Conservation (phyloP, 2,888 invertebrate genomes). For the Agriotes lineatus region DNA sequence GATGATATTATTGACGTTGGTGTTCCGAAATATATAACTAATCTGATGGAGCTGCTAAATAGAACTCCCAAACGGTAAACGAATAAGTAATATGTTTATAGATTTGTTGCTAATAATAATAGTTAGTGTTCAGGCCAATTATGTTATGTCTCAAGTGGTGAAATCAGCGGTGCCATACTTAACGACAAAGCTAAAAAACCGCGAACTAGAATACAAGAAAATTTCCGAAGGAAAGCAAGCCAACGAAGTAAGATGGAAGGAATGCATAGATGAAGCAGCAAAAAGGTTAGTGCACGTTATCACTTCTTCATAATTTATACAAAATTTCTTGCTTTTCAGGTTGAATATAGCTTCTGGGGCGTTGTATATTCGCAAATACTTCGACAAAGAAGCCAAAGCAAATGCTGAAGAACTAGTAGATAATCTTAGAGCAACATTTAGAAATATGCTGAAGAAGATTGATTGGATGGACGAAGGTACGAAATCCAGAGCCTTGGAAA, state of each 20-base stretch:
- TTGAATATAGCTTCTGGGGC: slow-evolving; percentile 79
- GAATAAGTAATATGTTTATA: no score
- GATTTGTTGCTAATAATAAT: neutral
- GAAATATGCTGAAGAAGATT: slow-evolving; percentile 80
- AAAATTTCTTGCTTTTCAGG: slow-evolving; percentile 63
- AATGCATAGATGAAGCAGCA: slow-evolving; percentile 85
- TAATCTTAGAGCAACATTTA: slow-evolving; percentile 85
- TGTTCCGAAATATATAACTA: slow-evolving; percentile 83
- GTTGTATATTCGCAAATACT: slow-evolving; percentile 84
- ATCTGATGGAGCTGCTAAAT: slow-evolving; percentile 74
- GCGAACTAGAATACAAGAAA: neutral
- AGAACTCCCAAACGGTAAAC: slow-evolving; percentile 68
- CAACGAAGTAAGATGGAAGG: slow-evolving; percentile 86
- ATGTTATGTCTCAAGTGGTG: slow-evolving; percentile 79
- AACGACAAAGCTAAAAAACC: slow-evolving; percentile 18
- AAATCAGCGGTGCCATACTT: slow-evolving; percentile 54
- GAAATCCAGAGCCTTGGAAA: slow-evolving; percentile 20
- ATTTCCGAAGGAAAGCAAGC: slow-evolving; percentile 66
- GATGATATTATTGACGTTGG: slow-evolving; percentile 86
- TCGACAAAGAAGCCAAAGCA: slow-evolving; percentile 84
- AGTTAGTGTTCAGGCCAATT: slow-evolving; percentile 78
- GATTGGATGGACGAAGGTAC: slow-evolving; percentile 73
- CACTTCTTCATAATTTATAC: slow-evolving; percentile 57
- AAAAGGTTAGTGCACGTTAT: slow-evolving; percentile 70
- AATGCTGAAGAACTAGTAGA: slow-evolving; percentile 89